phyloP scores from a whole-genome alignment of 1,140 invertebrate genomes.

The Aphelinus atriplicis region DNA sequence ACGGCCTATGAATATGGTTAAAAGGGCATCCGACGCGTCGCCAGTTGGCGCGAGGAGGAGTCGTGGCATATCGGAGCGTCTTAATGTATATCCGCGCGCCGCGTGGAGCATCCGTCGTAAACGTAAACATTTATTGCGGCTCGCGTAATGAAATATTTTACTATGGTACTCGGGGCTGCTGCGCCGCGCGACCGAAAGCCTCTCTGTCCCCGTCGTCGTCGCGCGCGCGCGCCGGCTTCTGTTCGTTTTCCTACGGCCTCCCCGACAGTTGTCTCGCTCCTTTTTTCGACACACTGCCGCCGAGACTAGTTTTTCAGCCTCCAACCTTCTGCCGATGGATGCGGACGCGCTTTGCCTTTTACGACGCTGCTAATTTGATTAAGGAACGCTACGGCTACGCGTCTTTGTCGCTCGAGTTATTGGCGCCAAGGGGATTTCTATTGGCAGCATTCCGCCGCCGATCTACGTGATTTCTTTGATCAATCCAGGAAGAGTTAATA shows the following conservation, averaged over 20 bases:
- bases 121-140: constrained; percentile 40
- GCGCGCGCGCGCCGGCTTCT: constrained; percentile 3
- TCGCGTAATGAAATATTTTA: constrained; percentile 43
- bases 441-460: constrained; percentile 38
- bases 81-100: constrained; percentile 40
- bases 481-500: no score
- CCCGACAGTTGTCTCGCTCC: constrained; percentile 5
- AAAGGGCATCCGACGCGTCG: constrained; percentile 23
- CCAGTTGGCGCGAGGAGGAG: constrained; percentile 8
- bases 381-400: constrained; percentile 22
- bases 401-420: no score
- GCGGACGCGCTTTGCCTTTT: constrained; percentile 35
- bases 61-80: constrained; percentile 43
- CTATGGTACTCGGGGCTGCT: background rate
- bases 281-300: no score
- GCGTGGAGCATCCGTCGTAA: constrained; percentile 31
- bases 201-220: background rate
- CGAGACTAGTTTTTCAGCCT: no score
- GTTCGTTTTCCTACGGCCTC: constrained; percentile 24
- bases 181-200: constrained; percentile 18
- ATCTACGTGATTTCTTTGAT: background rate
- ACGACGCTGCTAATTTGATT: constrained; percentile 48
- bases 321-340: background rate
- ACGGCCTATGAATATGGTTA: constrained; percentile 38
- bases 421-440: no score